phyloP scores from a whole-genome alignment of 2,888 invertebrate genomes.

The Hypselothyrea guttata region DNA sequence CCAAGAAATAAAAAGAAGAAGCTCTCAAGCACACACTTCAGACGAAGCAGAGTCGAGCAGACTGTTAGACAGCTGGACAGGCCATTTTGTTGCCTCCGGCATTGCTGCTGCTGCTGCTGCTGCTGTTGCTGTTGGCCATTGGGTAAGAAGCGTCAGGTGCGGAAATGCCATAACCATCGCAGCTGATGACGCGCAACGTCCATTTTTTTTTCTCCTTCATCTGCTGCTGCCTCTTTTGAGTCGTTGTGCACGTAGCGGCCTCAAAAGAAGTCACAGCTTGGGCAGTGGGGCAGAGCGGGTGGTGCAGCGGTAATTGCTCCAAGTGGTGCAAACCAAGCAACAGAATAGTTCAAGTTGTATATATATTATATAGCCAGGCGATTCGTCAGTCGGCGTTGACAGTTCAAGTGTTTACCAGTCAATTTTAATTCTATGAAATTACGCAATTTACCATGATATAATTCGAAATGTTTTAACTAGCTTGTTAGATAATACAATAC shows the following conservation, averaged over 20 bases:
- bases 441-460: conserved; percentile 45
- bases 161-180: conserved; percentile 60
- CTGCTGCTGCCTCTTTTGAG: conserved; percentile 11
- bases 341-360: too few species aligned
- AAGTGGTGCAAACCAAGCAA: conserved; percentile 14
- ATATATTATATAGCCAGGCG: conserved; percentile 13
- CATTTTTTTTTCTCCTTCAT: conserved; percentile 35
- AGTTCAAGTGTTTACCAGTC: conserved; percentile 65
- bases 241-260: conserved; percentile 65
- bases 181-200: conserved; percentile 56
- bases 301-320: too few species aligned
- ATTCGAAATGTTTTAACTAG: not conserved
- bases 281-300: too few species aligned
- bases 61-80: conserved; percentile 55
- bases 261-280: conserved; percentile 27
- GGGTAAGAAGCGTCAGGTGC: conserved; percentile 53
- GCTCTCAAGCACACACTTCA: conserved; percentile 71
- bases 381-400: conserved; percentile 34
- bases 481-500: not conserved
- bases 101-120: conserved; percentile 2
- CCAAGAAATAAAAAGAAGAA: conserved; percentile 37
- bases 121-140: conserved; percentile 27
- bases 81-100: conserved; percentile 40
- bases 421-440: conserved; percentile 63
- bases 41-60: conserved; percentile 50